Evolutionary conservation across 2,797 vertebrate genomes (phyloP).

Genomic region (Macrochelys suwanniensis): DNA sequence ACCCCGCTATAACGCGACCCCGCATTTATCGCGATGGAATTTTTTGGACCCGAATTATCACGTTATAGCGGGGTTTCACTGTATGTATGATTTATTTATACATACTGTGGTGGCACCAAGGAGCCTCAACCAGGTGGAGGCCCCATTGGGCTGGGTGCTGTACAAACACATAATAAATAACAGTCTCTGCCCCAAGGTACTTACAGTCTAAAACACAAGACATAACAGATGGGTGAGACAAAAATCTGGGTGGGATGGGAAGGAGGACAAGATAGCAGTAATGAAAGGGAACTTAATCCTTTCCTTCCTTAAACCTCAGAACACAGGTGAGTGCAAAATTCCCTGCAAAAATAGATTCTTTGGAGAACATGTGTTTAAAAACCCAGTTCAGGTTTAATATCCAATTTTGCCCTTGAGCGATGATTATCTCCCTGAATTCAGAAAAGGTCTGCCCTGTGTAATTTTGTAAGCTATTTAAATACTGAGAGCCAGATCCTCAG

Average conservation of each 20-base stretch:
- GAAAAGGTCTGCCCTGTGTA: accelerated
- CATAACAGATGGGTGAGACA: background rate
- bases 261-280: background rate
- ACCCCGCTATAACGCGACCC: too few species aligned
- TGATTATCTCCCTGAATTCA: background rate
- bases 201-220: background rate
- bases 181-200: accelerated
- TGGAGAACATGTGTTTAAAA: background rate
- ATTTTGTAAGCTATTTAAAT: background rate
- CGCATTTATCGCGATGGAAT: too few species aligned
- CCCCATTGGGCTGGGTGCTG: background rate
- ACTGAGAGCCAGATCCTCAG: background rate
- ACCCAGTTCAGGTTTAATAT: background rate
- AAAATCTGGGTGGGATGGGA: background rate
- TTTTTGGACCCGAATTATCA: too few species aligned
- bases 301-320: background rate
- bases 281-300: background rate
- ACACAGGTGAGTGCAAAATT: background rate
- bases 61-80: too few species aligned
- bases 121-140: background rate
- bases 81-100: too few species aligned
- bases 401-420: background rate
- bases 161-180: background rate
- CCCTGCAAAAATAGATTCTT: background rate
- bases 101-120: background rate